phyloP scores from a whole-genome alignment of 2,113 vertebrate species.

The Trachemys scripta region DNA sequence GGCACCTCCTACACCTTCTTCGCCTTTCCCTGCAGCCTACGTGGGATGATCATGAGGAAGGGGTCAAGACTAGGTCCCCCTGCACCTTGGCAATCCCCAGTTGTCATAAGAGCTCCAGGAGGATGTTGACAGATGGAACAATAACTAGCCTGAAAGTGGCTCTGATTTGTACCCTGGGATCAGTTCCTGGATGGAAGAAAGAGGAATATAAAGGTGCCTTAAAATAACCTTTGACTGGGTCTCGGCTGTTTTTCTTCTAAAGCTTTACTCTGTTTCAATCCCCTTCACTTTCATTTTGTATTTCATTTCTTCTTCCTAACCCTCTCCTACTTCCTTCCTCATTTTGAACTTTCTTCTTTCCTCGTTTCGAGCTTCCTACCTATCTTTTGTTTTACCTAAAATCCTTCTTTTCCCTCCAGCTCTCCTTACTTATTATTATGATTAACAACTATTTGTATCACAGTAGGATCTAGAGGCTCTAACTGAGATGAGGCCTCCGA shows the following conservation, averaged over 20 bases:
- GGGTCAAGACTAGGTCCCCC: background rate
- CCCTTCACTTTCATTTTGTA: no score
- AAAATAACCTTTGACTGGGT: rapidly evolving
- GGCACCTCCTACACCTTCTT: no score
- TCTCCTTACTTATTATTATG: background rate
- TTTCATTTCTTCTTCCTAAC: background rate
- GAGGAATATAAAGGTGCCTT: rapidly evolving
- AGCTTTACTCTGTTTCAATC: background rate
- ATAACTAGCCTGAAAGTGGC: background rate
- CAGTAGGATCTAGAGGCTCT: no score
- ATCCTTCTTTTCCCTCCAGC: background rate
- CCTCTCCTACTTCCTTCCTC: background rate
- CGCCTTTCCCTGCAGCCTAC: background rate
- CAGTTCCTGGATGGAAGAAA: background rate
- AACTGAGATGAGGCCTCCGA: no score
- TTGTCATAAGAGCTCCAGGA: background rate
- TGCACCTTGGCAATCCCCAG: background rate
- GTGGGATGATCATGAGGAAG: background rate
- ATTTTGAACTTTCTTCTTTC: background rate
- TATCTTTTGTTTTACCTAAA: background rate
- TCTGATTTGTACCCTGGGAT: rapidly evolving
- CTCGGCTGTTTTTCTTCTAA: background rate
- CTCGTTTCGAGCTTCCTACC: background rate
- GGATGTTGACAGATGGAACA: background rate
- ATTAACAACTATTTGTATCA: background rate